phyloP scores from a whole-genome alignment of 35 echinoderm and acorn worm species.

The Ophioderma brevispina region DNA sequence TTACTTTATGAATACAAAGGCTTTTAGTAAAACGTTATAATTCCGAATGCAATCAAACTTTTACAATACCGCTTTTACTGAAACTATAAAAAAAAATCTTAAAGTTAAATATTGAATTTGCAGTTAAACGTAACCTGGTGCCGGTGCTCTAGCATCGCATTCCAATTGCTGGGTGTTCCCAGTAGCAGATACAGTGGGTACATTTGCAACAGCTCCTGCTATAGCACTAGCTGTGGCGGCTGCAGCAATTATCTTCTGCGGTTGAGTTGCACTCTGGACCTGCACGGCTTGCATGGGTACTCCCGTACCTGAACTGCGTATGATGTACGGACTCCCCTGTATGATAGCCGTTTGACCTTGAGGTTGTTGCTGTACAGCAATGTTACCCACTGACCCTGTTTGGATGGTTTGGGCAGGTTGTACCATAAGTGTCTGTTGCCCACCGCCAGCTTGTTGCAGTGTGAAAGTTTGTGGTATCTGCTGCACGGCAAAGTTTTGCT shows the following conservation, averaged over 20 bases:
- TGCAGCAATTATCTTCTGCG: neutral
- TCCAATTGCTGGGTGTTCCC: neutral
- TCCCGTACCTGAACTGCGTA: neutral
- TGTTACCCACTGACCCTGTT: slow-evolving; percentile 29
- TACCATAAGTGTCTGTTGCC: slow-evolving; percentile 16
- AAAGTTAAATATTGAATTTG: too few species aligned
- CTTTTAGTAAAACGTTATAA: too few species aligned
- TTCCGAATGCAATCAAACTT: too few species aligned
- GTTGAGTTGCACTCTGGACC: neutral
- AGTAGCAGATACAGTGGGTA: neutral
- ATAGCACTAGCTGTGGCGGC: neutral
- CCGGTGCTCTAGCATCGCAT: neutral
- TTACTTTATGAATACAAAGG: too few species aligned
- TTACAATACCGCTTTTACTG: too few species aligned
- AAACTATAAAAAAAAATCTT: too few species aligned
- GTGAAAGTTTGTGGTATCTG: slow-evolving; percentile 29
- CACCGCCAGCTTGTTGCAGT: slow-evolving; percentile 11
- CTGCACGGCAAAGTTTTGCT: slow-evolving; percentile 32
- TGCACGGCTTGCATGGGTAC: neutral
- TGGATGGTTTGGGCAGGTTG: slow-evolving; percentile 25
- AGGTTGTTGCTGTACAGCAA: slow-evolving; percentile 56
- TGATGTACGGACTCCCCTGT: neutral
- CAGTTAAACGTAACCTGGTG: too few species aligned
- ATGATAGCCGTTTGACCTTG: slow-evolving; percentile 64
- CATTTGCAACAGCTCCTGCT: neutral